phyloP scores from a whole-genome alignment of 2,888 invertebrate species.

The Resseliella maxima region DNA sequence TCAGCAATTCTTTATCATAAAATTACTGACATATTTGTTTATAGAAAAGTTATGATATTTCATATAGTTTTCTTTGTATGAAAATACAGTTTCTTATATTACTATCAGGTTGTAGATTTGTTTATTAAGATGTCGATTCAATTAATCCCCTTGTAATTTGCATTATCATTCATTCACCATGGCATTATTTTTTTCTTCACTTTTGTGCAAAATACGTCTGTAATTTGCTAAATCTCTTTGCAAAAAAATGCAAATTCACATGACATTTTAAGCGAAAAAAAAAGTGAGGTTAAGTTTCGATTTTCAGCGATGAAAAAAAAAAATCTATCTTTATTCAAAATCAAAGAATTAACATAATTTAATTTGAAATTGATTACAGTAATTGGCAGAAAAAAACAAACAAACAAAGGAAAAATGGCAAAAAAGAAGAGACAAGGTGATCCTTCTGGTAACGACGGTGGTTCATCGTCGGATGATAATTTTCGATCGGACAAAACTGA shows the following conservation, averaged over 20 bases:
- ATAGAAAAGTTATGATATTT: too few relatives aligned
- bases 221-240: neutral
- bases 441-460: constrained; percentile 73
- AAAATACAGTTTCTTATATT: too few relatives aligned
- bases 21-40: too few relatives aligned
- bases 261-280: neutral
- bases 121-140: neutral
- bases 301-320: neutral
- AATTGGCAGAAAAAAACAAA: neutral
- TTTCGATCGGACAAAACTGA: constrained; percentile 76
- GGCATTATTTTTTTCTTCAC: neutral
- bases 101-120: neutral
- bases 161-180: neutral
- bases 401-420: constrained; percentile 72
- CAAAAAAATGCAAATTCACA: constrained; percentile 16
- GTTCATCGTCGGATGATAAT: constrained; percentile 73
- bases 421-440: constrained; percentile 81
- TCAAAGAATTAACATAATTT: neutral
- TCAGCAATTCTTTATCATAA: too few relatives aligned
- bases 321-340: neutral
- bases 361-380: neutral
- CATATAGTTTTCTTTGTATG: too few relatives aligned
- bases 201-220: neutral
- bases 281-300: constrained; percentile 19
- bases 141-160: neutral